Conservation (phyloP, 1,140 invertebrate species). For the Drosophila tristis region DNA sequence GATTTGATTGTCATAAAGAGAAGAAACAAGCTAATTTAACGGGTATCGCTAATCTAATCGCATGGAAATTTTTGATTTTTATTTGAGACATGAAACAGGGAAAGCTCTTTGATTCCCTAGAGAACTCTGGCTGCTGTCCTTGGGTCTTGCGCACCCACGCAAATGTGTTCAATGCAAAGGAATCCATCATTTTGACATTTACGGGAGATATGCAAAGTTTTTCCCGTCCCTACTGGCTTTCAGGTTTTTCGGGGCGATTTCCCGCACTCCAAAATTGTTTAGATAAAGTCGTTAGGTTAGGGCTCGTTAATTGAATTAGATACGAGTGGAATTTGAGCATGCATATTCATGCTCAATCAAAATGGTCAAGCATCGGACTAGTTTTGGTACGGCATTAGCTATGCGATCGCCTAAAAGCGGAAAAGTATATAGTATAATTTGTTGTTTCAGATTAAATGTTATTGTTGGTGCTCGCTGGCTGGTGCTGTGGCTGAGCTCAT, state of each 20-base stretch:
- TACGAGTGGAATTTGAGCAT: constrained; percentile 51
- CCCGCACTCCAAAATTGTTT: constrained; percentile 42
- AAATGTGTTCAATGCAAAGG: constrained; percentile 38
- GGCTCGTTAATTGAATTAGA: constrained; percentile 76
- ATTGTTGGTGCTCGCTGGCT: constrained; percentile 7
- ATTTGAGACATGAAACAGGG: constrained; percentile 3
- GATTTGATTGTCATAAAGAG: constrained; percentile 40
- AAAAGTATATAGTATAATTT: constrained; percentile 56
- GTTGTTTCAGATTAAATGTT: constrained; percentile 45
- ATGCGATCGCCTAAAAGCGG: constrained; percentile 59
- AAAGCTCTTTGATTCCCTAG: too few relatives aligned
- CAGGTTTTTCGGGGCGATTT: constrained; percentile 23
- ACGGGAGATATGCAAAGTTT: constrained; percentile 15
- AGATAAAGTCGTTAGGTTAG: constrained; percentile 54
- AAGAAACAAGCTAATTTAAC: constrained; percentile 52
- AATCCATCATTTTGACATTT: constrained; percentile 46
- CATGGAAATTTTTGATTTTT: background rate
- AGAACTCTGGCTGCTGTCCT: constrained; percentile 1
- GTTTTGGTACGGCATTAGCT: constrained; percentile 57
- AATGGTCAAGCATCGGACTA: constrained; percentile 25
- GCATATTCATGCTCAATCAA: constrained; percentile 77
- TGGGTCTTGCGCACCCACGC: constrained; percentile 21
- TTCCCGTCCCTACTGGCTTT: background rate
- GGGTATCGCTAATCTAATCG: constrained; percentile 17
- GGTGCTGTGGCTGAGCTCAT: constrained; percentile 17